Evolutionary conservation across 1,140 invertebrate species (phyloP), one percentile per base, ranked within the genome.

Genomic region (Cotesia chilonis): DNA sequence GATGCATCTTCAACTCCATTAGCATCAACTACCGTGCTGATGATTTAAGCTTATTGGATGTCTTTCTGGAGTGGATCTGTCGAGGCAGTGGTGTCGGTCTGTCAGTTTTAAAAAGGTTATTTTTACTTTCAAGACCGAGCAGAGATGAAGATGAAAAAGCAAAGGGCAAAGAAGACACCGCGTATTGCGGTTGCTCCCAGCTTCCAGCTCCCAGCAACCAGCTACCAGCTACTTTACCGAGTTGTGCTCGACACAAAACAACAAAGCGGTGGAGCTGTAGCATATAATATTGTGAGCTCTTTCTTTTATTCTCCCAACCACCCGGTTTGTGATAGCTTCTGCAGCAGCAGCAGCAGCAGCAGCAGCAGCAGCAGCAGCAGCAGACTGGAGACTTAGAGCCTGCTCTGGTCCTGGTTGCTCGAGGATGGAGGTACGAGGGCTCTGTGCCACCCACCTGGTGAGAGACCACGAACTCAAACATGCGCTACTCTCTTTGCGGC

Each of bases 31-130:
- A n/a, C 38, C 38, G 52, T n/a, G 41, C n/a, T 51, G 41, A 83
- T 84, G 84, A 85, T 84, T 84, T 85, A 84, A 83, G 82, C 83
- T 85, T 82, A 85, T 85, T 84, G 83, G 81, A 77, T 84, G 81
- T 78, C 82, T 47, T 52, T 51, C 36, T 47, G 41, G 41, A 47
- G 41, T 47, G 6, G 41, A 47, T 47, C 41, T 41, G 38, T 9
- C 38, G 5, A 5, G 38, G 38, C 37, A 12, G 82, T 79, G 64
- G 64, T 66, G 36, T 14, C 41, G 41, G 41, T 9, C 61, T 41
- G 28, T 41, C 7, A 51, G 41, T 47, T 28, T 9, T 41, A 55
- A 28, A n/a, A 20, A 20, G 28, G 10, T 7, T 35, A 54, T 17
- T 12, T 51, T 14, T 59, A 59, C 1, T 28, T 3, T 28, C 28